Evolutionary conservation across 2,888 invertebrate species (phyloP).

Genomic region (Ophion obscuratus): DNA sequence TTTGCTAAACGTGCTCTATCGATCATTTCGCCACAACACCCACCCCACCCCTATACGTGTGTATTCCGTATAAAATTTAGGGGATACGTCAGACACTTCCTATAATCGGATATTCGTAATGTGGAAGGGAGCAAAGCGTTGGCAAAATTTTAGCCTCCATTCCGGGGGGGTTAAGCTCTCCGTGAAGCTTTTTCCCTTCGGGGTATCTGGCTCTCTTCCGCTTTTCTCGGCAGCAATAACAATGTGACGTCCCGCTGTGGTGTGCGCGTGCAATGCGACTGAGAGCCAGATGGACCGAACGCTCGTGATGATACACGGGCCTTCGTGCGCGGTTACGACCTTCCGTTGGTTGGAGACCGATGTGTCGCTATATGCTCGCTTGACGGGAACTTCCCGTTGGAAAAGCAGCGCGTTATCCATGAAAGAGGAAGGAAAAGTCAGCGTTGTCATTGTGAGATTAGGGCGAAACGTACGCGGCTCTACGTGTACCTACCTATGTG

Average conservation of each 20-base stretch:
- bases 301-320: background rate
- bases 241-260: constrained; percentile 37
- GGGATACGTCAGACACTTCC: constrained; percentile 20
- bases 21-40: constrained; percentile 1
- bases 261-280: background rate
- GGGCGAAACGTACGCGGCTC: constrained; percentile 20
- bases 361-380: background rate
- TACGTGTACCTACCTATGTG: background rate
- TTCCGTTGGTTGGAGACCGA: constrained; percentile 17
- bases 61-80: background rate
- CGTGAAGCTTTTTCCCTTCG: constrained; percentile 40
- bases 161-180: constrained; percentile 14
- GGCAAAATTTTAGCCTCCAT: constrained; percentile 28
- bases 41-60: too few species aligned
- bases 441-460: constrained; percentile 57
- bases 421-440: constrained; percentile 55
- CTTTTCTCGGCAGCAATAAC: constrained; percentile 50
- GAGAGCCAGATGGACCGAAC: constrained; percentile 2
- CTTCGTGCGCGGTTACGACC: constrained; percentile 19
- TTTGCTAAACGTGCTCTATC: background rate
- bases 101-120: constrained; percentile 31
- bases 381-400: constrained; percentile 42
- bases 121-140: background rate
- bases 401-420: constrained; percentile 42
- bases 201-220: constrained; percentile 47